Base-by-base conservation (phyloP, 2,888 invertebrate genomes). In the Lysandra coridon region DNA sequence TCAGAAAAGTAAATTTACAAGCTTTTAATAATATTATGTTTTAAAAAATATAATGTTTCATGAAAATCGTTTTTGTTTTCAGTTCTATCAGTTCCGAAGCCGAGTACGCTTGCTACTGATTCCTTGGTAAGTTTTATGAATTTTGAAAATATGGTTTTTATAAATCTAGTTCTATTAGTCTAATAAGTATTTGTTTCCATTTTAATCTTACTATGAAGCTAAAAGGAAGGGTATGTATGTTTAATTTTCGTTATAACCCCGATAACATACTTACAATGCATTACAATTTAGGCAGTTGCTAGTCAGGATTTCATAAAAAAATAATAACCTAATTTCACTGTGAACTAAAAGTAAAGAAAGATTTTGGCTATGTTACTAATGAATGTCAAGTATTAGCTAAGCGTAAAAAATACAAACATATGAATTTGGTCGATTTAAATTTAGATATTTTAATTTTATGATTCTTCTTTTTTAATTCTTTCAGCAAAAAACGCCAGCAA, bases 401-500 rank as follows among this genome's bases (percentile, higher is more conserved):
- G 12, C 49, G 12, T 12, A 53, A 12, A 53, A 12, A 53, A 53
- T 53, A 12, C 49, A 6, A 40, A 6, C 49, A 49, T 3, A 49
- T 3, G 0, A 49, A 12, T 49, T 49, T 12, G 37, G 37, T 37
- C 0, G 23, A 23, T 23, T 23, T 23, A 23, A 23, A 23, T 23
- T 23, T 23, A 23, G 23, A 23, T 23, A 23, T 23, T 23, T 23
- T 23, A 23, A 23, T 23, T 23, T 23, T 23, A 23, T 23, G 23
- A 23, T 23, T 23, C 23, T 23, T 23, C 23, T 23, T 23, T 23
- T 23, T 23, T 23, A 23, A 23, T 23, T 23, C 83, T 4, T 64
- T 30, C 87, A 86, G 82, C 81, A 85, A 2, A 86, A 88, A 82
- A 83, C 86, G 53, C 62, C 78, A 17, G 69, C 73, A 0, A 80